A percentile compares a stretch with the other conserved stretches of the same genome.
phyloP scores from a whole-genome alignment of 2,888 invertebrate genomes.

The Tenthredo notha region DNA sequence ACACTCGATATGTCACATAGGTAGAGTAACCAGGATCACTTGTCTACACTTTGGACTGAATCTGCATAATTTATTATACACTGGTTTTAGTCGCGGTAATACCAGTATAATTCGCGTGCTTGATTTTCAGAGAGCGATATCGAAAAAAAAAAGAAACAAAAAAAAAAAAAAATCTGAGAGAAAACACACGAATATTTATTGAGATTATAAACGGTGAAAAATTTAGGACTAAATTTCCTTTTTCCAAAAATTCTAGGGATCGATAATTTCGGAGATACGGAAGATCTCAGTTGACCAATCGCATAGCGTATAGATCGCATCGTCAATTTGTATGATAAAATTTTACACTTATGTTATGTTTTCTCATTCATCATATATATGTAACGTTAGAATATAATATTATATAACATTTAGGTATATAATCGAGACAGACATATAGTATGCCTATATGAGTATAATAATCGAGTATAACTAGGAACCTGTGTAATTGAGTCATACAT shows the following conservation, averaged over 20 bases:
- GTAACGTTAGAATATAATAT: too few species aligned
- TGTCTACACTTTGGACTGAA: neutral
- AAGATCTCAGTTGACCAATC: too few species aligned
- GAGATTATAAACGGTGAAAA: too few species aligned
- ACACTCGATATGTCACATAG: neutral
- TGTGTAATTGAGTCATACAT: conserved; percentile 26
- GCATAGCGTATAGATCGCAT: too few species aligned
- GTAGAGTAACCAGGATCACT: neutral
- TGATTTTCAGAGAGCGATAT: neutral
- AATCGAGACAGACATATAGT: conserved; percentile 4
- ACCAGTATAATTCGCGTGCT: neutral
- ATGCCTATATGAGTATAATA: neutral
- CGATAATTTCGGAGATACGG: too few species aligned
- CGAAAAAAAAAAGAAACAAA: neutral
- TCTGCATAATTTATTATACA: neutral
- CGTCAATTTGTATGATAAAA: too few species aligned
- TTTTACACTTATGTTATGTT: too few species aligned
- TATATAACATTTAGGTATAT: neutral
- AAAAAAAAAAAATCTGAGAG: neutral
- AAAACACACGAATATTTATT: too few species aligned
- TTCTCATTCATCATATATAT: too few species aligned
- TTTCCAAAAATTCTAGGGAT: too few species aligned
- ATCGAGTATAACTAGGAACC: neutral
- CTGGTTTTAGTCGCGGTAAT: neutral
- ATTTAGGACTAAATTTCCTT: too few species aligned